A percentile compares a stretch with the other conserved stretches of the same genome.
phyloP scores from a whole-genome alignment of 2,113 vertebrate species.

The Eolophus roseicapilla region DNA sequence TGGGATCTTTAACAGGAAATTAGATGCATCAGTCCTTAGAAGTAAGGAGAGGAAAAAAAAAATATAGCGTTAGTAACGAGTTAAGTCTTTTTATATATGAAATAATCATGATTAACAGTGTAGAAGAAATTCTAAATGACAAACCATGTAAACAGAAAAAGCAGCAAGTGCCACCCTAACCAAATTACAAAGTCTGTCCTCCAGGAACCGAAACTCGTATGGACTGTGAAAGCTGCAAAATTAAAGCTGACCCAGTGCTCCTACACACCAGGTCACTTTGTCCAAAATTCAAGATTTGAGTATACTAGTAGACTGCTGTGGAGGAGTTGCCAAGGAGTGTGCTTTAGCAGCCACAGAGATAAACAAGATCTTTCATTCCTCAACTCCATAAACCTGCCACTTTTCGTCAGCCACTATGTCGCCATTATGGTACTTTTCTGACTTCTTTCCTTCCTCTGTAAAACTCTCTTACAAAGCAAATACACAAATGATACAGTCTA shows the following conservation, averaged over 20 bases:
- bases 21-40: background rate
- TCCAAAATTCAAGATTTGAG: background rate
- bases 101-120: background rate
- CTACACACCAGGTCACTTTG: background rate
- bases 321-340: background rate
- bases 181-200: background rate
- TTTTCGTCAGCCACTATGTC: background rate
- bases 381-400: background rate
- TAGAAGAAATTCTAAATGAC: background rate
- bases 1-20: background rate
- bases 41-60: background rate
- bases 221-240: background rate
- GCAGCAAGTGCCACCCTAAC: background rate
- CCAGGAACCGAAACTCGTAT: background rate
- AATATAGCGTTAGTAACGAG: background rate
- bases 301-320: background rate
- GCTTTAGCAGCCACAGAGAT: background rate
- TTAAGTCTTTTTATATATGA: background rate
- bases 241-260: background rate
- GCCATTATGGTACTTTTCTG: background rate
- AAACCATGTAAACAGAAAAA: background rate
- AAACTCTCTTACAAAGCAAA: background rate
- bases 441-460: background rate
- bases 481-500: background rate
- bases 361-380: background rate